Evolutionary conservation across 2,113 vertebrate genomes (phyloP).

Genomic region (Uria aalge): DNA sequence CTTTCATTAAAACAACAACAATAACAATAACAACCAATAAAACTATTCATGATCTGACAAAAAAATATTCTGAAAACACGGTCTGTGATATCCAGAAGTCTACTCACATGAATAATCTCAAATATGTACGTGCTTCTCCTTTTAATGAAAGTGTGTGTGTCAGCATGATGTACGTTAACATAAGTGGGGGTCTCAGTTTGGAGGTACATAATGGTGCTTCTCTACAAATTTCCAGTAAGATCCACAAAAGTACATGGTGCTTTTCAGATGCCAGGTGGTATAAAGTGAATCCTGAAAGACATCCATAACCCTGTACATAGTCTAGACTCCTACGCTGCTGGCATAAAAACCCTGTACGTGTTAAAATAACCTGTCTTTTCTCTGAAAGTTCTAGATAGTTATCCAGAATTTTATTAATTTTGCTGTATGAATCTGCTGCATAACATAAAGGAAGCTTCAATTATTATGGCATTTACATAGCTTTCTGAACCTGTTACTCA

Average conservation of each 20-base stretch:
- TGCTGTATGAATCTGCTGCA: background rate
- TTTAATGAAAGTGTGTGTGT: background rate
- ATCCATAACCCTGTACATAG: background rate
- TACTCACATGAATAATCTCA: fast-evolving
- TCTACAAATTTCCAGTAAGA: background rate
- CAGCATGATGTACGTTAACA: background rate
- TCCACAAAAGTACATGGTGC: background rate
- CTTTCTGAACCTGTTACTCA: background rate
- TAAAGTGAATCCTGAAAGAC: background rate
- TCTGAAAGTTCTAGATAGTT: background rate
- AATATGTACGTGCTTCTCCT: background rate
- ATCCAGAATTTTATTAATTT: background rate
- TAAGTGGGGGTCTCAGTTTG: background rate
- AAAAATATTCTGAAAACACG: background rate
- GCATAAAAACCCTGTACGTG: background rate
- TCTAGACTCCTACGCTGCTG: background rate
- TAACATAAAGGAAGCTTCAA: background rate
- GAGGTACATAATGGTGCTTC: background rate
- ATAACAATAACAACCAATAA: background rate
- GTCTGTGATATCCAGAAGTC: background rate
- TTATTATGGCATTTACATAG: background rate
- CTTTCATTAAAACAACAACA: background rate
- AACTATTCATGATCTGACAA: background rate
- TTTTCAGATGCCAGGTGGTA: background rate
- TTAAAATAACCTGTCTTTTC: background rate